A percentile compares a stretch with the other conserved stretches of the same genome.
Evolutionary conservation across 2,888 invertebrate species (phyloP).

Genomic region (Chouioia cunea): DNA sequence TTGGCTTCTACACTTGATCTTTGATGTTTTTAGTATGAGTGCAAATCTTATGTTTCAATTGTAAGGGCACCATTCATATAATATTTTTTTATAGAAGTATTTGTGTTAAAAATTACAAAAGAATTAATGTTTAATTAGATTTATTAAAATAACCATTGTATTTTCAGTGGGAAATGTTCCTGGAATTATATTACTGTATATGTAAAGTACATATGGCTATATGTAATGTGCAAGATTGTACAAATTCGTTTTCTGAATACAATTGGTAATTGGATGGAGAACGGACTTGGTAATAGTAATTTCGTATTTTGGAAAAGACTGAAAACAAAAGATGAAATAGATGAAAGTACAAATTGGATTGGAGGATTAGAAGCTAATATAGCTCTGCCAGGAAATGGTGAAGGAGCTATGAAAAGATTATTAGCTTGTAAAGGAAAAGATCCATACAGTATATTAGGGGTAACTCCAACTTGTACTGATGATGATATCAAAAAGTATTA

Average conservation of each 20-base stretch:
- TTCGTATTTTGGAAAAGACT: slow-evolving; percentile 74
- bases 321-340: slow-evolving; percentile 67
- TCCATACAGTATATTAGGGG: slow-evolving; percentile 93
- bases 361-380: slow-evolving; percentile 79
- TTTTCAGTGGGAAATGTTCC: slow-evolving; percentile 62
- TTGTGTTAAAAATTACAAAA: too few relatives aligned
- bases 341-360: slow-evolving; percentile 69
- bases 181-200: slow-evolving; percentile 65
- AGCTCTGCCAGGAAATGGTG: slow-evolving; percentile 88
- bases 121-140: slow-evolving; percentile 18
- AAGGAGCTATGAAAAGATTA: slow-evolving; percentile 94
- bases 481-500: slow-evolving; percentile 96
- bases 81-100: too few relatives aligned
- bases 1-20: slow-evolving; percentile 85
- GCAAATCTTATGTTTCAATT: slow-evolving; percentile 78
- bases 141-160: not conserved
- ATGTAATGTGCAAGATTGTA: slow-evolving; percentile 59
- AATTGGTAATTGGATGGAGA: slow-evolving; percentile 69
- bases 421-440: slow-evolving; percentile 95
- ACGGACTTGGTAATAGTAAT: slow-evolving; percentile 73
- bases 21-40: slow-evolving; percentile 85
- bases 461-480: slow-evolving; percentile 88
- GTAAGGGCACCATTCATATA: slow-evolving; percentile 71
- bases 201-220: slow-evolving; percentile 63
- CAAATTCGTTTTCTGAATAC: slow-evolving; percentile 64